These are phyloP conservation scores for Eurystomus gularis DNA, from an alignment of 2,113 vertebrate species.

Conservation along the genomic window DNA sequence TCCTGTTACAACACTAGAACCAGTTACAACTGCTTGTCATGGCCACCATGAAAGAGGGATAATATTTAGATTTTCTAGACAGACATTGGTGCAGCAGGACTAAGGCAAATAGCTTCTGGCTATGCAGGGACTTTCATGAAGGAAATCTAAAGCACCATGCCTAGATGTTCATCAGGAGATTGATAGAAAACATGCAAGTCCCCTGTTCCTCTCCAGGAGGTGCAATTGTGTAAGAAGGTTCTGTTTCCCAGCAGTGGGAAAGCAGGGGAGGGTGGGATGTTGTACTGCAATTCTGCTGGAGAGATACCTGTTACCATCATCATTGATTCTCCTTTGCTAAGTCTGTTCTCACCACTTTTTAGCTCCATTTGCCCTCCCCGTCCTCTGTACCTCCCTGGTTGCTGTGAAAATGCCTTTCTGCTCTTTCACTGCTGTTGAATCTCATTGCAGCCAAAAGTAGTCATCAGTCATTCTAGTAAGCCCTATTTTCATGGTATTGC, in stretches of 20 bases:
- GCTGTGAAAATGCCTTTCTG: background rate
- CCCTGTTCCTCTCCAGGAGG: background rate
- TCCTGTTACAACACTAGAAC: background rate
- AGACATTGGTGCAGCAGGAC: background rate
- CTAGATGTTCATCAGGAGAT: background rate
- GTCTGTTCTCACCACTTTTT: background rate
- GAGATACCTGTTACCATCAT: background rate
- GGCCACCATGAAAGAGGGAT: background rate
- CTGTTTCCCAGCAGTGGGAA: background rate
- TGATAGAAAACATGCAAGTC: background rate
- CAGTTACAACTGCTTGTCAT: background rate
- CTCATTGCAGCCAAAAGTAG: background rate
- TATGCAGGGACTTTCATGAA: background rate
- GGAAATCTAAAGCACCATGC: background rate
- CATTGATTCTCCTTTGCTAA: background rate
- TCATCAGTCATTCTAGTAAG: background rate
- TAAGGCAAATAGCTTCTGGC: background rate
- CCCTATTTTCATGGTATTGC: background rate
- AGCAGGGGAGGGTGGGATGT: background rate
- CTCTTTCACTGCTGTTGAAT: background rate
- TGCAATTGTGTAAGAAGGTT: background rate
- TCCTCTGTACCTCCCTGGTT: background rate
- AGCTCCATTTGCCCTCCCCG: background rate
- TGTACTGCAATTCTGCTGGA: background rate
- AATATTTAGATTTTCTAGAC: background rate